Base-by-base conservation (phyloP, 1,140 invertebrate species). In the Neodiprion lecontei region DNA sequence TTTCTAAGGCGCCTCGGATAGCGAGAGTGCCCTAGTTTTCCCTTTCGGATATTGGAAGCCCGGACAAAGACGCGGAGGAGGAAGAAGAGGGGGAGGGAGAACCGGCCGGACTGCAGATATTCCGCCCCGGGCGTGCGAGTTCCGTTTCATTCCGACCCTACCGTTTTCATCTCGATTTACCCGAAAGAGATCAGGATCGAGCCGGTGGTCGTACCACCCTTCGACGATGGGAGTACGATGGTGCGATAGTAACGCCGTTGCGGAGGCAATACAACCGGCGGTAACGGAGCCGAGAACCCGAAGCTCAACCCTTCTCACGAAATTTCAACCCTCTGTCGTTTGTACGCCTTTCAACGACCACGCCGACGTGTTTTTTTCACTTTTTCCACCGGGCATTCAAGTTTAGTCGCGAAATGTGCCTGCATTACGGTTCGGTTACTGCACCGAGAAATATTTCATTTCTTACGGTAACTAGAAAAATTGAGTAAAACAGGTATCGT, bases 161-260 rank as follows among this genome's bases (percentile, higher is more conserved):
- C n/a, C 10, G 49, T 73, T 77, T 76, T 76, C 73, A 74, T 79
- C 74, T 74, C 77, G 74, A 79, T 80, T 81, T 75, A 77, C 72
- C 61, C 50, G 50, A 77, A 75, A 73, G 74, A 76, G 78, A 75
- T 80, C 68, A 67, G n/a, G 28, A 40, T 40, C 28, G 28, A 40
- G 1, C 2, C 5, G 28, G 28, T 40, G 28, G 28, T 40, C 28
- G 11, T 61, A 17, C 53, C 53, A 61, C 53, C n/a, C 3, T 61
- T 14, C 53, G 4, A 61, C 53, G 53, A 61, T 61, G 11, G 53
- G 9, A 61, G 53, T 61, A 61, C 53, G 53, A 61, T 61, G n/a
- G 7, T 17, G 53, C 28, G 53, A 61, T 61, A 61, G 53, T 11
- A 17, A 4, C 53, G n/a, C 53, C 11, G 9, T 61, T 61, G 53